These are phyloP conservation scores for Dinoponera quadriceps DNA, from an alignment of 1,140 invertebrate genomes.

Conservation along the genomic window DNA sequence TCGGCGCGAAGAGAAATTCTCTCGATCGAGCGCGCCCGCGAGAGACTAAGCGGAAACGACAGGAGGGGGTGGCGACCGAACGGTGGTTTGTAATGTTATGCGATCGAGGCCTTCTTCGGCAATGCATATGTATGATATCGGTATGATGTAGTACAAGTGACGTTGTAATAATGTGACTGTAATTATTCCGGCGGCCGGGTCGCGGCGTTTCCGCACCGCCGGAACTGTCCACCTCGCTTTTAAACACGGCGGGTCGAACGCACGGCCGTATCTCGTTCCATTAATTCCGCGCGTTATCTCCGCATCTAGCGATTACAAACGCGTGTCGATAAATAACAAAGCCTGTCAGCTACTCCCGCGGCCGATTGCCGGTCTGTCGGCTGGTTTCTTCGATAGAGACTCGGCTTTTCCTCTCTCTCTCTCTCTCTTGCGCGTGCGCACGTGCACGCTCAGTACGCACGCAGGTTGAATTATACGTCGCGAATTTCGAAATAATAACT, in stretches of 20 bases:
- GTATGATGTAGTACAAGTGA: slow-evolving; percentile 81
- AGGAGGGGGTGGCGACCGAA: slow-evolving; percentile 62
- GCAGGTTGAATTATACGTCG: slow-evolving; percentile 33
- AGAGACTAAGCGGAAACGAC: slow-evolving; percentile 59
- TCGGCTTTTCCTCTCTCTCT: background rate
- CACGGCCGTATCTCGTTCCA: slow-evolving; percentile 57
- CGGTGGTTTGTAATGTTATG: slow-evolving; percentile 65
- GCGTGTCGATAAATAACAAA: slow-evolving; percentile 71
- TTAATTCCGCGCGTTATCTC: slow-evolving; percentile 61
- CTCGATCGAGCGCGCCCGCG: slow-evolving; percentile 20
- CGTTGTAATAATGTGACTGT: slow-evolving; percentile 82
- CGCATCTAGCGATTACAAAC: slow-evolving; percentile 60
- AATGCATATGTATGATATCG: slow-evolving; percentile 81
- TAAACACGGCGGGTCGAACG: slow-evolving; percentile 69
- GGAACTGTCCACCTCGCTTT: slow-evolving; percentile 37
- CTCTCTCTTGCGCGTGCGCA: background rate
- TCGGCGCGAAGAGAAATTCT: slow-evolving; percentile 23
- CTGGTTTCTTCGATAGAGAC: background rate
- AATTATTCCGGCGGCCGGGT: slow-evolving; percentile 76
- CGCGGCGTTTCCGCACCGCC: background rate
- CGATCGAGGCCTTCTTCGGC: slow-evolving; percentile 65
- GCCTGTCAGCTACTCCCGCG: slow-evolving; percentile 23
- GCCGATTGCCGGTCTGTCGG: slow-evolving; percentile 20
- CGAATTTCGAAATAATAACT: slow-evolving; percentile 46
- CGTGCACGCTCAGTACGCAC: background rate